These are phyloP conservation scores for Galeopterus variegatus DNA, from an alignment of 2,113 vertebrate species.

Conservation along the genomic window DNA sequence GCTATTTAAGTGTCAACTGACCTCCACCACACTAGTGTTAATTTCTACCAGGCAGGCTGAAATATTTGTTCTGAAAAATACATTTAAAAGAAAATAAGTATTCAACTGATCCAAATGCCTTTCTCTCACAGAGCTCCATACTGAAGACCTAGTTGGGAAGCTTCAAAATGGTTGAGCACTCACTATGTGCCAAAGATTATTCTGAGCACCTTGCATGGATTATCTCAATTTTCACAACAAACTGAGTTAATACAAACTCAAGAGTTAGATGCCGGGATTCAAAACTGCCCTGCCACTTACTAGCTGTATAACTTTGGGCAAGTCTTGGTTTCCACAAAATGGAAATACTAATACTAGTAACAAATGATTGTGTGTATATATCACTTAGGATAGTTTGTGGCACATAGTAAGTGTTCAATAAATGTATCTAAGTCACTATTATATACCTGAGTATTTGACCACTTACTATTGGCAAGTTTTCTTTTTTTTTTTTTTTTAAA, in stretches of 20 bases:
- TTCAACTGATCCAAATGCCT: slow-evolving; percentile 34
- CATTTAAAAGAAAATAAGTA: slow-evolving; percentile 49
- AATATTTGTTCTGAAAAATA: slow-evolving; percentile 48
- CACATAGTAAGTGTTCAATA: slow-evolving; percentile 2
- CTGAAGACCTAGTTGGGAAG: slow-evolving; percentile 27
- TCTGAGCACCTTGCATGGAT: neutral
- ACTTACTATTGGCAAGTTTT: slow-evolving; percentile 23
- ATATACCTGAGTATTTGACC: neutral
- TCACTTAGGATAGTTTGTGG: slow-evolving; percentile 24
- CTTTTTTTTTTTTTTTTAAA: too few relatives aligned
- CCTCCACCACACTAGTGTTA: neutral
- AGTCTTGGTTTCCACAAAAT: slow-evolving; percentile 49
- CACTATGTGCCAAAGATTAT: slow-evolving; percentile 9
- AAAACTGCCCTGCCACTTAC: slow-evolving; percentile 37
- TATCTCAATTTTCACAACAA: slow-evolving; percentile 41
- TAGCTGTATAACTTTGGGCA: slow-evolving; percentile 34
- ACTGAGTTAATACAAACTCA: slow-evolving; percentile 49
- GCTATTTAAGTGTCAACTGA: slow-evolving; percentile 45
- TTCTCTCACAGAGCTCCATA: slow-evolving; percentile 31
- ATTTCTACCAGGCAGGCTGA: neutral
- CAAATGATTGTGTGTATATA: slow-evolving; percentile 32
- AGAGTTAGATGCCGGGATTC: slow-evolving; percentile 23
- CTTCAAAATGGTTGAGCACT: slow-evolving; percentile 41
- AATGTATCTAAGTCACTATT: slow-evolving; percentile 1
- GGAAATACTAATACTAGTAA: neutral